Evolutionary conservation across 2,797 vertebrate genomes (phyloP).

Genomic region (Oryzias dopingdopingensis): DNA sequence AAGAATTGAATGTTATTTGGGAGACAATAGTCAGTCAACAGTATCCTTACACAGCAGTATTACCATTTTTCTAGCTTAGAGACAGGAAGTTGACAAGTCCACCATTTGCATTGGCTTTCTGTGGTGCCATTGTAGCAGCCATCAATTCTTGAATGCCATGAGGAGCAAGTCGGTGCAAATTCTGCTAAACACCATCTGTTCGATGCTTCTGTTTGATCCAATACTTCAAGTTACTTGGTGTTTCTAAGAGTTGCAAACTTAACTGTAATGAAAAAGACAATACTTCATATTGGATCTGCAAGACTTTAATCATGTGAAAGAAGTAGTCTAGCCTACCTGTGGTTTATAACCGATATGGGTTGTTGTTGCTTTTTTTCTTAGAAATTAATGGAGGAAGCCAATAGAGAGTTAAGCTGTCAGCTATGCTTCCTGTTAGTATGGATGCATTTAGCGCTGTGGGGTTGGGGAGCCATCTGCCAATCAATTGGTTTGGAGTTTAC

Average conservation of each 20-base stretch:
- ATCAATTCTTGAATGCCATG: slow-evolving; percentile 37
- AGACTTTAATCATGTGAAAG: too few relatives aligned
- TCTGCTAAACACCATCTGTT: slow-evolving; percentile 56
- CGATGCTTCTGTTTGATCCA: slow-evolving; percentile 47
- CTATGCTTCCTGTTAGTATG: too few relatives aligned
- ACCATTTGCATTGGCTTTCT: slow-evolving; percentile 47
- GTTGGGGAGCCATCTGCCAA: not conserved
- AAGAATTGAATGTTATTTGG: slow-evolving; percentile 14
- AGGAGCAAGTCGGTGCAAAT: slow-evolving; percentile 56
- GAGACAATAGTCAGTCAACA: slow-evolving; percentile 11
- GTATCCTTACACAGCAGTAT: slow-evolving; percentile 19
- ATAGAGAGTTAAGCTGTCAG: too few relatives aligned
- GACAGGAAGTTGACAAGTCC: slow-evolving; percentile 40
- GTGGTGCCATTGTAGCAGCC: slow-evolving; percentile 19
- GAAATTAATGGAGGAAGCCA: too few relatives aligned
- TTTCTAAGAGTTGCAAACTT: slow-evolving; percentile 18
- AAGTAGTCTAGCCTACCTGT: too few relatives aligned
- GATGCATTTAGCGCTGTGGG: too few relatives aligned
- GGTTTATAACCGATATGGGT: too few relatives aligned
- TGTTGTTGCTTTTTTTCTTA: too few relatives aligned
- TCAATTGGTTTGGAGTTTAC: not conserved
- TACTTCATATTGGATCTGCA: too few relatives aligned
- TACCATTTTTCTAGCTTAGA: slow-evolving; percentile 38
- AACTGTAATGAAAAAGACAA: slow-evolving; percentile 33
- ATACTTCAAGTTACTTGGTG: slow-evolving; percentile 25